Evolutionary conservation across 1,140 invertebrate genomes (phyloP).

Genomic region (Hycleus cichorii): DNA sequence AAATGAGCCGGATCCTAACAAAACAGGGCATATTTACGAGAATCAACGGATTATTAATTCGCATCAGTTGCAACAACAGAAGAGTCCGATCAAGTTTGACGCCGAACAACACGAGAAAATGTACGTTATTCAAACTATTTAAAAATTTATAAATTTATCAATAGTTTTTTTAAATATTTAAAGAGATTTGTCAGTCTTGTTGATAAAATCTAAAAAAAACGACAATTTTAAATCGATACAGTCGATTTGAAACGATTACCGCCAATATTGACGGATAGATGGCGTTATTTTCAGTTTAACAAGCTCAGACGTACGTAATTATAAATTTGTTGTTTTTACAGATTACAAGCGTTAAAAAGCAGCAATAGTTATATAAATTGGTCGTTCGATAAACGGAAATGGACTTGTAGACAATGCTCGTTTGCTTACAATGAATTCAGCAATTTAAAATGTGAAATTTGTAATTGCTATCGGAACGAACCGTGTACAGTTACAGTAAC

Average conservation of each 20-base stretch:
- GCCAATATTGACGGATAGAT: background rate
- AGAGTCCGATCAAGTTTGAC: conserved; percentile 25
- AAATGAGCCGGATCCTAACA: conserved; percentile 42
- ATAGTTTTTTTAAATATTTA: background rate
- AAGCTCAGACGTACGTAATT: background rate
- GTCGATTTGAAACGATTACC: too few relatives aligned
- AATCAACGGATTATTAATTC: conserved; percentile 39
- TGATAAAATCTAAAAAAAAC: too few relatives aligned
- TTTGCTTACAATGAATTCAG: conserved; percentile 80
- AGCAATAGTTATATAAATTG: conserved; percentile 19
- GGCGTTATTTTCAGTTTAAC: background rate
- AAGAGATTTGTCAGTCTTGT: background rate
- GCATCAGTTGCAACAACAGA: conserved; percentile 34
- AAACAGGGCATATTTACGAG: conserved; percentile 32
- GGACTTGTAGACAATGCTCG: conserved; percentile 80
- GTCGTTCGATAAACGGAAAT: conserved; percentile 54
- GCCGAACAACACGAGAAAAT: conserved; percentile 31
- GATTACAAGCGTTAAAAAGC: conserved; percentile 28
- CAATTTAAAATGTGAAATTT: conserved; percentile 72
- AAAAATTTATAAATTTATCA: background rate
- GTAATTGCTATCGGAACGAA: conserved; percentile 55
- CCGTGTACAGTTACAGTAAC: conserved; percentile 62
- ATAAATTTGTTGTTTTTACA: conserved; percentile 12
- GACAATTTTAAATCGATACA: too few relatives aligned
- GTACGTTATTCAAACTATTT: conserved; percentile 12